A percentile compares a stretch with the other conserved stretches of the same genome.
Evolutionary conservation across 2,113 vertebrate species (phyloP).

Genomic region (Leptobrachium ailaonicum): DNA sequence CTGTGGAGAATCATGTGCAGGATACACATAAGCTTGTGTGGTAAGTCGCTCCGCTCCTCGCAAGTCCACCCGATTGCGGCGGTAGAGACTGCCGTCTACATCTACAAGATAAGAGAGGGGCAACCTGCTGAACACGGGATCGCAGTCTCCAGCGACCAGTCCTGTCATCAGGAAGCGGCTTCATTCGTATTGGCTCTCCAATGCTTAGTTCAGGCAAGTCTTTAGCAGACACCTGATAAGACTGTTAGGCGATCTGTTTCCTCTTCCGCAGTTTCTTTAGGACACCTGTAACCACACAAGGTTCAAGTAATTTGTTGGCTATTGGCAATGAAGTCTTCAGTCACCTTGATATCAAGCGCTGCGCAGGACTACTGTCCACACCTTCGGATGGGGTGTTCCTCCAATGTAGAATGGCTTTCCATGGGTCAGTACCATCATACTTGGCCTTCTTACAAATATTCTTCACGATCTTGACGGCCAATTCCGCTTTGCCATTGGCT

Average conservation of each 20-base stretch:
- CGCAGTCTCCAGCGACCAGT: constrained; percentile 22
- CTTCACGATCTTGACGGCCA: not conserved
- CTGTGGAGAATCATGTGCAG: not conserved
- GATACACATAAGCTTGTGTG: not conserved
- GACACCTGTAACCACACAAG: too few species aligned
- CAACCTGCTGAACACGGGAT: too few species aligned
- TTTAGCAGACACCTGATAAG: not conserved
- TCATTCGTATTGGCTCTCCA: constrained; percentile 20
- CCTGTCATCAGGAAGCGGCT: constrained; percentile 37
- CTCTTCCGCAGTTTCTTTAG: too few species aligned
- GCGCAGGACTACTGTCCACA: too few species aligned
- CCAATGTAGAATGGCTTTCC: not conserved
- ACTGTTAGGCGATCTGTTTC: too few species aligned
- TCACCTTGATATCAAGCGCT: not conserved
- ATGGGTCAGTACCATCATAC: not conserved
- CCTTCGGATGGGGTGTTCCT: not conserved
- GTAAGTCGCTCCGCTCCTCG: not conserved
- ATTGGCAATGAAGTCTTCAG: not conserved
- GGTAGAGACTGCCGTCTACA: too few species aligned
- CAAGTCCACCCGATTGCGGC: not conserved
- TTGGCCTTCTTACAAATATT: not conserved
- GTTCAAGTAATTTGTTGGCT: too few species aligned
- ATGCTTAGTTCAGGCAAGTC: not conserved
- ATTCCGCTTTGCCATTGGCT: constrained; percentile 11
- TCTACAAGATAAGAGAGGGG: not conserved